These are phyloP conservation scores for Ditula angustiorana DNA, from an alignment of 2,888 invertebrate genomes.

Conservation along the genomic window DNA sequence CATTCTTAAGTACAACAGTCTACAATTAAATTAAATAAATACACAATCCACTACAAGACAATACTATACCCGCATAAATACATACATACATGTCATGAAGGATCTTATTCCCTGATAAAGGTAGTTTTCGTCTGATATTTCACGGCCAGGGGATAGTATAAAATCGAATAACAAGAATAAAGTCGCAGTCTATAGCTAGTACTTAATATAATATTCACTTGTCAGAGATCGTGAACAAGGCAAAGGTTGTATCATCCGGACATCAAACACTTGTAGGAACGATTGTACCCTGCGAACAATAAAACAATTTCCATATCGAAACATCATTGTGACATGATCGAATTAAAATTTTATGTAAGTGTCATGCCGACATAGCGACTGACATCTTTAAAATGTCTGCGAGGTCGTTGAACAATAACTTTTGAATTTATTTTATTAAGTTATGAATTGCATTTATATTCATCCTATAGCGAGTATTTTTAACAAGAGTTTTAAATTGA, in stretches of 20 bases:
- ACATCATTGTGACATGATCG: slow-evolving; percentile 69
- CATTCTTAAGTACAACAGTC: no score
- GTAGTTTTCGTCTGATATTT: no score
- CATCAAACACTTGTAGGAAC: slow-evolving; percentile 39
- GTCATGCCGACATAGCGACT: slow-evolving; percentile 52
- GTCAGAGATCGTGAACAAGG: slow-evolving; percentile 36
- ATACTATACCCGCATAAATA: no score
- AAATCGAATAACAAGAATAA: neutral
- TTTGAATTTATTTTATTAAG: slow-evolving; percentile 38
- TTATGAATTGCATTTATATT: neutral
- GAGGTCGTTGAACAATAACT: slow-evolving; percentile 75
- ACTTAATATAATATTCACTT: slow-evolving; percentile 35
- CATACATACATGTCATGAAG: no score
- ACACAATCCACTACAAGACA: no score
- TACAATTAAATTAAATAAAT: no score
- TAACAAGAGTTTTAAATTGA: slow-evolving; percentile 2
- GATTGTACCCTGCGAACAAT: slow-evolving; percentile 45
- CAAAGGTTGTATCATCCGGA: slow-evolving; percentile 39
- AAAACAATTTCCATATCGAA: slow-evolving; percentile 60
- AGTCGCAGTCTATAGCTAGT: slow-evolving; percentile 1
- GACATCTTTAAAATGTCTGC: slow-evolving; percentile 62
- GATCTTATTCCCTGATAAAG: no score
- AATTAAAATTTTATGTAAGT: slow-evolving; percentile 64
- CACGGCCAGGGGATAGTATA: no score
- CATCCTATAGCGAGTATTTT: slow-evolving; percentile 5